Evolutionary conservation across 2,888 invertebrate genomes (phyloP), one percentile per base, ranked within the genome.

Genomic region (Tubulanus polymorphus): DNA sequence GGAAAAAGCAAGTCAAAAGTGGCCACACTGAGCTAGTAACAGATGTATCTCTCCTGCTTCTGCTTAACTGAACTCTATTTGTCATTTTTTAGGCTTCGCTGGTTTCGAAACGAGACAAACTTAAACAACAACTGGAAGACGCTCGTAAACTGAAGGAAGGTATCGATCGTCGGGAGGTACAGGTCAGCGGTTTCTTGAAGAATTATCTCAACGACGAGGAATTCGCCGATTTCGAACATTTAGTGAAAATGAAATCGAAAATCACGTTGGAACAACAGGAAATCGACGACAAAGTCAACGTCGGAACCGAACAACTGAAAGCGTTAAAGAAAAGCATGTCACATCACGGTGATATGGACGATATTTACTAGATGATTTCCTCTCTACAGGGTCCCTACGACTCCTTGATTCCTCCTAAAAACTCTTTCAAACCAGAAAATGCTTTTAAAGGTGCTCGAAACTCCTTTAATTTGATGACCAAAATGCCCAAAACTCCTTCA

Each of bases 211-310:
- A 84, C 64, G 55, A 57, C 0, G 81, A 84, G 48, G 87, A 89
- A 72, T 87, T 86, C 72, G 86, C 86, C 37, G 89, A 90, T 74
- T 91, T 90, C 75, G 86, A 88, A 69, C 88, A 89, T 74, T 91
- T 89, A 80, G 87, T 91, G 68, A 88, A 88, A 75, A 90, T 89
- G 88, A 91, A 91, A 81, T 88, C 89, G 30, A 90, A 89, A 79
- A 81, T 91, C 62, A 87, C 89, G 68, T 87, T 91, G 76, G 90
- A 91, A 75, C 84, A 87, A 56, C 85, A 89, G 67, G 90, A 91
- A 74, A 86, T 91, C 64, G 85, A 87, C 67, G 90, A 91, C 77
- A 89, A 89, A 79, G 88, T 91, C 63, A 88, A 88, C 73, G 82
- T 88, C 61, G 88, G 89, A 55, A 88, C 90, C 75, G 90, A 90